These are phyloP conservation scores for Andrena marginata DNA, from an alignment of 2,888 invertebrate species.

Conservation along the genomic window DNA sequence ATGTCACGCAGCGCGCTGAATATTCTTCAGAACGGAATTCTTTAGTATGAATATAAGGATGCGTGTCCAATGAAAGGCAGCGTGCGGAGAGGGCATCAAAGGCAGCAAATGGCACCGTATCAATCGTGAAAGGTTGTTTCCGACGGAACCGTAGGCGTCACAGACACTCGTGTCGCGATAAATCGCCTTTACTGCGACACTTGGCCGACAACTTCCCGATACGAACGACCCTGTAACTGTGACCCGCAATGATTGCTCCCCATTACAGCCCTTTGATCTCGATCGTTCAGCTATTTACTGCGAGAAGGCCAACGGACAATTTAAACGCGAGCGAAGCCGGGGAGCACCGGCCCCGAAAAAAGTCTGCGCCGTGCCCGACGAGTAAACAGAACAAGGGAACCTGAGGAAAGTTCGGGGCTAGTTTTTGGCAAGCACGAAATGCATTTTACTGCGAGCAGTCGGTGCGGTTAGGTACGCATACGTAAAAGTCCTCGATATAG, in stretches of 20 bases:
- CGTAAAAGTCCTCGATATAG: constrained; percentile 22
- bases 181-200: constrained; percentile 56
- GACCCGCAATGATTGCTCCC: constrained; percentile 43
- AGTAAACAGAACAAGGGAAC: background rate
- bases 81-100: no score
- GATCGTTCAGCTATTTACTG: constrained; percentile 27
- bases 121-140: constrained; percentile 13
- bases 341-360: background rate
- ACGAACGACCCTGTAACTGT: constrained; percentile 40
- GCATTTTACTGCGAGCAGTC: constrained; percentile 5
- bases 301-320: constrained; percentile 19
- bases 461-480: constrained; percentile 3
- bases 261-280: constrained; percentile 42
- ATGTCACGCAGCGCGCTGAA: background rate
- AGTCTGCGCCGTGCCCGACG: background rate
- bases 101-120: background rate
- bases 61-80: no score
- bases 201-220: constrained; percentile 40
- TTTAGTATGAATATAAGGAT: no score
- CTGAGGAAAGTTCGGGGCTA: background rate
- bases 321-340: background rate
- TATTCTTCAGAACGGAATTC: background rate
- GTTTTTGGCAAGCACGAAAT: background rate
- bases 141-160: constrained; percentile 33
- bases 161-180: constrained; percentile 34